phyloP scores from a whole-genome alignment of 1,140 invertebrate species.

The Vanessa atalanta region DNA sequence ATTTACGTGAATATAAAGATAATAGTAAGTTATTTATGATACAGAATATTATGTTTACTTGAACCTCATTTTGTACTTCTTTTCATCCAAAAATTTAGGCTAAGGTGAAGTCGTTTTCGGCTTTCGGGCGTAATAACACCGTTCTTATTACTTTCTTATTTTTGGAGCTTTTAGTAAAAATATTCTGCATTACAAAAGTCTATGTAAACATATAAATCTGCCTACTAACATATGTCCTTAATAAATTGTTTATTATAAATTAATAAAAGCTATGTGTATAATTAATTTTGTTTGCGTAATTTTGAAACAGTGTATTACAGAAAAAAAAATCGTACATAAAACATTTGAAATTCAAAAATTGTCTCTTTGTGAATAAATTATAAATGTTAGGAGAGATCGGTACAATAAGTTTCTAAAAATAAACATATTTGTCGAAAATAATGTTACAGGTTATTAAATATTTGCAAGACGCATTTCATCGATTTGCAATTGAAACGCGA shows the following conservation, averaged over 20 bases:
- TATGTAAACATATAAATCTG: neutral
- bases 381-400: too few species aligned
- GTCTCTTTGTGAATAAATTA: neutral
- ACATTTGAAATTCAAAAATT: neutral
- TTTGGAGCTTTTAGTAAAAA: neutral
- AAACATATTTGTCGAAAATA: too few species aligned
- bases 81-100: neutral
- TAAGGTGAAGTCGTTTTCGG: constrained; percentile 10
- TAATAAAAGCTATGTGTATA: too few species aligned
- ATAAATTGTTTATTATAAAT: too few species aligned
- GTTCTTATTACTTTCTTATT: constrained; percentile 6
- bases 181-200: neutral
- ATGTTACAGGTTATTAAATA: neutral
- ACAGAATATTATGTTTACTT: neutral
- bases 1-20: too few species aligned
- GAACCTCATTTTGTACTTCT: neutral
- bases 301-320: too few species aligned
- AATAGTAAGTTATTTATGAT: neutral
- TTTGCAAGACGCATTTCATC: constrained; percentile 3
- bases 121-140: neutral
- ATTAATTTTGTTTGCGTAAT: too few species aligned
- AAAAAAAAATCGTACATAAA: too few species aligned
- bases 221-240: too few species aligned
- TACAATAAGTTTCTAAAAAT: too few species aligned
- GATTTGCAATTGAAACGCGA: constrained; percentile 18